These are phyloP conservation scores for Parochlus steinenii DNA, from an alignment of 2,888 invertebrate species.

Conservation along the genomic window DNA sequence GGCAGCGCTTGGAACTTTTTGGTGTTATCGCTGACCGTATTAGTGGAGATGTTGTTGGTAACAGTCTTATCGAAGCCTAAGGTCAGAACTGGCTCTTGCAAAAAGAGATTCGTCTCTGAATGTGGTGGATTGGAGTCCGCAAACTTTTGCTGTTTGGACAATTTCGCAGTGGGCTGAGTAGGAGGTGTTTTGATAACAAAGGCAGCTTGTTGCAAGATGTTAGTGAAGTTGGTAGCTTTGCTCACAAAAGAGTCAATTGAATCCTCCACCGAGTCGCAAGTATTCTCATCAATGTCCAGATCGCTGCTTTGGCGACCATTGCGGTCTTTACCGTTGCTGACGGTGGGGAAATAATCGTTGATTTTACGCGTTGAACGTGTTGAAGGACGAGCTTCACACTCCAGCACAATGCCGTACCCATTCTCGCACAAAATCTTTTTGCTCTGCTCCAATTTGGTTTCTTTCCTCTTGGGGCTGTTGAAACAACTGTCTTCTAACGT, in stretches of 20 bases:
- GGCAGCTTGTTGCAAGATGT: too few relatives aligned
- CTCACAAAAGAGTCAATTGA: too few relatives aligned
- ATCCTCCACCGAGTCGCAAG: constrained; percentile 4
- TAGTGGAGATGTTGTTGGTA: constrained; percentile 22
- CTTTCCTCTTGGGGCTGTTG: constrained; percentile 31
- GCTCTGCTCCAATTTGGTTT: constrained; percentile 26
- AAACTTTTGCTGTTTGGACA: constrained; percentile 1
- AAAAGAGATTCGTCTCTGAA: constrained; percentile 25
- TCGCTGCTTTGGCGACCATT: constrained; percentile 3
- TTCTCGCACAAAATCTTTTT: constrained; percentile 8
- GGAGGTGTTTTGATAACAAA: too few relatives aligned
- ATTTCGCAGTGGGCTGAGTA: background rate
- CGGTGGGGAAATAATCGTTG: constrained; percentile 7
- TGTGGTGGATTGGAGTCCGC: too few relatives aligned
- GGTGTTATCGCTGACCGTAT: constrained; percentile 3
- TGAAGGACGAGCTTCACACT: constrained; percentile 1
- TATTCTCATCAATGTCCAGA: constrained; percentile 4
- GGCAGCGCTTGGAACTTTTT: constrained; percentile 3
- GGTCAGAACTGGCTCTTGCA: constrained; percentile 29
- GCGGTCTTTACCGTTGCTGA: background rate
- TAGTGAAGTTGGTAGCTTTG: too few relatives aligned
- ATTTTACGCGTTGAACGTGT: constrained; percentile 6
- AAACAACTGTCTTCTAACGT: too few relatives aligned
- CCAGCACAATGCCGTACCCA: background rate
- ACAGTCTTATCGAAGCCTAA: constrained; percentile 26